Conservation (phyloP, 2,113 vertebrate genomes). For the Amphilophus citrinellus region DNA sequence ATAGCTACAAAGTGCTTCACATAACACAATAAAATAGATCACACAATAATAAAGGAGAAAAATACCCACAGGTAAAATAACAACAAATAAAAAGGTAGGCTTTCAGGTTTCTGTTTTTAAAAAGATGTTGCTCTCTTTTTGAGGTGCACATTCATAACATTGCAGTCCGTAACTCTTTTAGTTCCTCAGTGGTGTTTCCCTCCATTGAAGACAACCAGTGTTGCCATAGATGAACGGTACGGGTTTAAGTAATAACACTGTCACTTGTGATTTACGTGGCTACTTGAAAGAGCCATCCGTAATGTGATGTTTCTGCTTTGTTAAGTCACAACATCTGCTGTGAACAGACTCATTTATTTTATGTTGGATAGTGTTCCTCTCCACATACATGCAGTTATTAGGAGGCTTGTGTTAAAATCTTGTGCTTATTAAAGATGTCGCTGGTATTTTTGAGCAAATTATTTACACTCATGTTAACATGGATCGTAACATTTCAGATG, state of each 20-base stretch:
- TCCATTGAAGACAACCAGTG: neutral
- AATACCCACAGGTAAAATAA: neutral
- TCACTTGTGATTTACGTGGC: neutral
- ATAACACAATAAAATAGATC: neutral
- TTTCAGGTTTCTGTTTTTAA: slow-evolving; percentile 1
- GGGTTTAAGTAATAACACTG: neutral
- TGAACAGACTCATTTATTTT: neutral
- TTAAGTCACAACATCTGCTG: neutral
- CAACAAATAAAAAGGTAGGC: neutral
- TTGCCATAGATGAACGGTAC: neutral
- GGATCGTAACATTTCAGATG: neutral
- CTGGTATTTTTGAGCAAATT: neutral
- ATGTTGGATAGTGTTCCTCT: neutral
- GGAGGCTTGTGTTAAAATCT: neutral
- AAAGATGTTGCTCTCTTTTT: neutral
- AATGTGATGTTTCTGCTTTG: neutral
- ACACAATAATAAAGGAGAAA: neutral
- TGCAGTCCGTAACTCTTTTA: slow-evolving; percentile 2
- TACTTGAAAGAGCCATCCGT: neutral
- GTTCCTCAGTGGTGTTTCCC: neutral
- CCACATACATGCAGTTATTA: neutral
- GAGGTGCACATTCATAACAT: neutral
- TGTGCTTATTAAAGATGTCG: neutral
- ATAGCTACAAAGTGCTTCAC: neutral
- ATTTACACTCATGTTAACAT: neutral